Evolutionary conservation across 2,797 vertebrate species (phyloP), one percentile per base, ranked within the genome.

Genomic region (Crocidura indochinensis): DNA sequence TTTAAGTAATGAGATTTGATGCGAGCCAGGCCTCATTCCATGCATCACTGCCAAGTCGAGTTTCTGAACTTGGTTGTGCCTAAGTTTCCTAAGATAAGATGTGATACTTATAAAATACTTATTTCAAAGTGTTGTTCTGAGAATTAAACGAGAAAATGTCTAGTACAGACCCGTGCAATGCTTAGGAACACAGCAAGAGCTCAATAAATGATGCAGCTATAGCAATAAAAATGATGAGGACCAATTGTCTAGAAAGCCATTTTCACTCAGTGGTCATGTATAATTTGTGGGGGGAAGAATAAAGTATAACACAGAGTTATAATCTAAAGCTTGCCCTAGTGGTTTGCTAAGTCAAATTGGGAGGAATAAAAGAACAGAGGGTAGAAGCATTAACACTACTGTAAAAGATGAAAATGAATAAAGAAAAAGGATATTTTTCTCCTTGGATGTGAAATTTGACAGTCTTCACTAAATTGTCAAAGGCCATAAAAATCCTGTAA

Each of bases 121-220:
- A 14, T 24, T 72, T 75, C 56, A 77, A 77, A 76, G 49, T 85
- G 10, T 8, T 79, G n/a, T 53, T 53, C 51, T 53, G 51, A 53
- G 8, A 53, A 10, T 65, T 73, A 76, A 80, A 12, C 67, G 76
- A 94, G 89, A 73, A 87, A 72, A 88, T 38, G 15, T 62, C 8
- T 8, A 19, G 26, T 51, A 12, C 6, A n/a, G 49, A 8, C 82
- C 31, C 56, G 19, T 49, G 47, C 0, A 17, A 46, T 44, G 67
- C 26, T 49, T 89, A 20, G n/a, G 46, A 84, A 47, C 49, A 60
- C 64, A 27, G 19, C 10, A 64, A 88, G 51, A 88, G 15, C 68
- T 83, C 76, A 22, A 10, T 26, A 53, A 56, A 49, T 75, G 60
- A 6, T 11, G 51, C 51, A 53, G 51, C 38, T 27, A 27, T 76